A percentile compares a stretch with the other conserved stretches of the same genome.
Evolutionary conservation across 2,797 vertebrate species (phyloP).

Genomic region (Otus scops): DNA sequence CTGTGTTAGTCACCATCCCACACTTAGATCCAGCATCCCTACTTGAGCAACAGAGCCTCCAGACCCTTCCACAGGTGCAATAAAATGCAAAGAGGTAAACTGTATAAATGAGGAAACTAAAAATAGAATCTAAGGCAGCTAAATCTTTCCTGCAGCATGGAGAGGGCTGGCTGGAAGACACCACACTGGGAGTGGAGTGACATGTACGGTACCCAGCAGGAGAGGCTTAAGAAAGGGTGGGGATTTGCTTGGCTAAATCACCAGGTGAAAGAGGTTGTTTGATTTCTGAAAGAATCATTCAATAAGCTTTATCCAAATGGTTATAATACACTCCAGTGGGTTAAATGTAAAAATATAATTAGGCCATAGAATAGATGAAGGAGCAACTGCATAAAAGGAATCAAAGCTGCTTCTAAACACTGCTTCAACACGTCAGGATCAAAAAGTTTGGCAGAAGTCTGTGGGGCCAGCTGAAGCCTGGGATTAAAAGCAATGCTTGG

Average conservation of each 20-base stretch:
- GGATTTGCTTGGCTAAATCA: neutral
- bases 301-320: neutral
- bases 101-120: neutral
- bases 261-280: neutral
- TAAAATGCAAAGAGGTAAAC: neutral
- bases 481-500: neutral
- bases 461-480: neutral
- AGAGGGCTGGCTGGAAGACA: fast-evolving
- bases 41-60: neutral
- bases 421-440: neutral
- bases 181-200: neutral
- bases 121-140: neutral
- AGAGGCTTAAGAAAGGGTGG: neutral
- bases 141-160: neutral
- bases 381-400: neutral
- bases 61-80: neutral
- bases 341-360: neutral
- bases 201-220: neutral
- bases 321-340: neutral
- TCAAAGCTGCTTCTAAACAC: neutral
- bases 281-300: neutral
- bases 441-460: neutral
- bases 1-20: neutral
- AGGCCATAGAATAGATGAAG: neutral
- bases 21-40: neutral